Base-by-base conservation (phyloP, 2,888 invertebrate species). In the Heliconius charithonia region DNA sequence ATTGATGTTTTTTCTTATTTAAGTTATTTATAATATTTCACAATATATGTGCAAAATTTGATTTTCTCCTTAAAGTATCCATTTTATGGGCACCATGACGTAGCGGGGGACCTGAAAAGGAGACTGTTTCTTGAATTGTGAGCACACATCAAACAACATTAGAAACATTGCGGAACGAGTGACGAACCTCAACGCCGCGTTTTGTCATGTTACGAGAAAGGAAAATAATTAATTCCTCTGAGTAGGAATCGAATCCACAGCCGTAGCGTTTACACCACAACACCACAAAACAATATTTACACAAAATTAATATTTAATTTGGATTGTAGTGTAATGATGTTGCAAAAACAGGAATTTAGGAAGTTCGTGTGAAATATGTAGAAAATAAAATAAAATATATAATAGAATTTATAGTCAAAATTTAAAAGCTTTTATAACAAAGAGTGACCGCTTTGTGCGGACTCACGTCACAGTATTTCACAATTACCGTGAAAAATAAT, bases 341-440 rank as follows among this genome's bases (percentile, higher is more conserved):
- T 16, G 16, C 16, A 7, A 27, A 29, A 27, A 19, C 65, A 65
- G 65, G 1, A 65, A 65, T 32, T 13, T 13, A 2, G 13, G 65
- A 29, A 16, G 22, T 27, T 63, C 27, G 63, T 29, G 22, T 65
- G 65, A 65, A 29, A 22, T 62, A 62, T 65, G 65, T 65, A 3
- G 29, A 65, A 32, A 9, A 29, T 65, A 29, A 3, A 65, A 32
- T 29, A 9, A 22, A 9, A n/a, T n/a, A 16, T 16, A 22, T 65
- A 65, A 29, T 29, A 29, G 10, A 65, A 22, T 51, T 65, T 32
- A 65, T 22, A 65, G 29, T 65, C 19, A 32, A 65, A 32, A 65
- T 22, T 65, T 32, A 29, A 65, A 65, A 65, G 65, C 65, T 65
- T 65, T 65, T 32, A 32, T 65, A 32, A 65, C 19, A 29, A 65